Base-by-base conservation (phyloP, 2,797 vertebrate genomes). In the Ptychobarbus kaznakovi region DNA sequence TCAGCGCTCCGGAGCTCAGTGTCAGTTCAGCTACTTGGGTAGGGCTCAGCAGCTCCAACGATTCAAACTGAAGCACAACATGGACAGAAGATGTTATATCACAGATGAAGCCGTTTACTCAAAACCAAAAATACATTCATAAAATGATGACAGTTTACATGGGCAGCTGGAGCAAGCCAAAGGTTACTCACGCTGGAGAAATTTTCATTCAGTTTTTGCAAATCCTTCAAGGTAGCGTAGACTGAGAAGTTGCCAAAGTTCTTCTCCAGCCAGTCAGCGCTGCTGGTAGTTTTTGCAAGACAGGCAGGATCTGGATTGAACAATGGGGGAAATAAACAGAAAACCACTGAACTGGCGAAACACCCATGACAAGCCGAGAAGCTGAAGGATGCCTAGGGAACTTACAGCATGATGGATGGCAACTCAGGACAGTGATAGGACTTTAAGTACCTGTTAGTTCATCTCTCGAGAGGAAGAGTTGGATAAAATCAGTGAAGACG, bases 361-460 rank as follows among this genome's bases (percentile, higher is more conserved):
- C 20, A 40, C 1, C 10, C 2, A 28, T 10, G 44, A 40, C 8
- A 10, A 28, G 25, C 38, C 70, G 20, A 77, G 22, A 78, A 18
- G 11, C 3, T 5, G 3, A 28, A 9, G 7, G 18, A 2, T 6
- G 1, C 7, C 16, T 53, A n/a, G 3, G 16, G 46, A 22, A 70
- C n/a, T 38, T 35, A 25, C 11, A 32, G 12, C 51, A 35, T 1
- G 10, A 12, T 9, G 3, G 13, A 20, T 25, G 49, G 20, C 20
- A 42, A 18, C 12, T 73, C 18, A 40, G 3, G 10, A 5, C 16
- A 80, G 32, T n/a, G 22, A 78, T 18, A 1, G 22, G 32, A 3
- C 22, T 32, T 16, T 2, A n/a, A 74, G 85, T 89, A 93, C 92
- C 93, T 90, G 88, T 40, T 25, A 84, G 81, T 68, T 90, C 87